These are phyloP conservation scores for Esox lucius DNA, from an alignment of 2,797 vertebrate species.

Conservation along the genomic window DNA sequence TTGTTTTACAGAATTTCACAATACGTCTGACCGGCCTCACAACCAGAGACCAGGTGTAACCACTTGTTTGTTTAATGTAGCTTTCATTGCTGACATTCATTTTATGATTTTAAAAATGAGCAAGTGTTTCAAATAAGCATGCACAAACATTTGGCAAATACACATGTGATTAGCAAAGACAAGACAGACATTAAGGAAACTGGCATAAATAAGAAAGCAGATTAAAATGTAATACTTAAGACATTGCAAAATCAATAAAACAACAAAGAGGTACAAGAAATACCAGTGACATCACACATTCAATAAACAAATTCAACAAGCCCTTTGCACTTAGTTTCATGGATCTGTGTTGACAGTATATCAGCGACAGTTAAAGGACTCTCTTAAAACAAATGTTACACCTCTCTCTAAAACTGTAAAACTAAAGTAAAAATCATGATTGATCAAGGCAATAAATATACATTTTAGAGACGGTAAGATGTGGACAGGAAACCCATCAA, in stretches of 20 bases:
- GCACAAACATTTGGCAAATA: conserved; percentile 10
- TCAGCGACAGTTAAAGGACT: neutral
- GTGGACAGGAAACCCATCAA: too few relatives aligned
- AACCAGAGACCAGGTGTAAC: too few relatives aligned
- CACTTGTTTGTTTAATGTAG: neutral
- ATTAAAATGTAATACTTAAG: neutral
- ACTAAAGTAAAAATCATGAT: neutral
- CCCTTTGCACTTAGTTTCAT: neutral
- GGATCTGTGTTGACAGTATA: too few relatives aligned
- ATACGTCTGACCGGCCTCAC: too few relatives aligned
- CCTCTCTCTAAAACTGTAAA: neutral
- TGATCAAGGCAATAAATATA: neutral
- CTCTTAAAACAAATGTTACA: neutral
- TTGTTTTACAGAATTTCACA: too few relatives aligned
- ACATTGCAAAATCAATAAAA: neutral
- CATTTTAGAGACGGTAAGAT: too few relatives aligned
- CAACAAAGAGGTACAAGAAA: neutral
- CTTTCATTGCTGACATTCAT: conserved; percentile 10
- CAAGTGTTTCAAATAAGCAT: conserved; percentile 1
- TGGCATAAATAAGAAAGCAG: neutral
- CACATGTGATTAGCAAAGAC: neutral
- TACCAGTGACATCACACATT: neutral
- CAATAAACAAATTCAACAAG: neutral
- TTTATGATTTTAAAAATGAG: neutral
- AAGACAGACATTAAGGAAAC: neutral